A percentile compares a stretch with the other conserved stretches of the same genome.
phyloP scores from a whole-genome alignment of 2,797 vertebrate species.

The Lepus oiostolus region DNA sequence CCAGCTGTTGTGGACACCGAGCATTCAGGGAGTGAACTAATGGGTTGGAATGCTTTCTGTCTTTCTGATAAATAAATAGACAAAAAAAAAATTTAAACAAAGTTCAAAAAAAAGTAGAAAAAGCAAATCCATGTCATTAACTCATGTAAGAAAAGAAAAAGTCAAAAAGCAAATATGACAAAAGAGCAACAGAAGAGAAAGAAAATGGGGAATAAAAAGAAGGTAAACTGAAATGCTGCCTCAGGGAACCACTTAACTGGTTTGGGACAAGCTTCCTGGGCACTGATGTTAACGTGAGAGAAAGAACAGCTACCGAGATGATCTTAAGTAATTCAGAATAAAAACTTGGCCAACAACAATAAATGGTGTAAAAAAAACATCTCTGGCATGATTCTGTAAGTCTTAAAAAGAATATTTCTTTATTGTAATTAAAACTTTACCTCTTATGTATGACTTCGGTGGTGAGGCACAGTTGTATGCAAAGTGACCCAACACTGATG shows the following conservation, averaged over 20 bases:
- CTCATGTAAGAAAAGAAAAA: not conserved
- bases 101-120: not conserved
- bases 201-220: not conserved
- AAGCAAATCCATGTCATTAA: not conserved
- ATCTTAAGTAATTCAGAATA: constrained; percentile 12
- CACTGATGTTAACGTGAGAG: not conserved
- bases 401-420: constrained; percentile 29
- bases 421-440: constrained; percentile 88
- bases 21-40: no score
- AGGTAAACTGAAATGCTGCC: not conserved
- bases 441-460: constrained; percentile 95
- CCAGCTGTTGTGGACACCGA: no score
- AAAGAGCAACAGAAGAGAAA: not conserved
- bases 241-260: not conserved
- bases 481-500: constrained; percentile 96
- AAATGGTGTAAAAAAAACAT: constrained; percentile 13
- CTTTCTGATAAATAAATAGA: no score
- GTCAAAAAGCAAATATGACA: not conserved
- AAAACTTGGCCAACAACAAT: not conserved
- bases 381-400: not conserved
- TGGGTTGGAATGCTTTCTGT: no score
- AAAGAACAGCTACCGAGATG: not conserved
- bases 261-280: not conserved
- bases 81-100: not conserved
- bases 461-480: constrained; percentile 97